Conservation (phyloP, 2,797 vertebrate genomes). For the Lophotriccus pileatus region DNA sequence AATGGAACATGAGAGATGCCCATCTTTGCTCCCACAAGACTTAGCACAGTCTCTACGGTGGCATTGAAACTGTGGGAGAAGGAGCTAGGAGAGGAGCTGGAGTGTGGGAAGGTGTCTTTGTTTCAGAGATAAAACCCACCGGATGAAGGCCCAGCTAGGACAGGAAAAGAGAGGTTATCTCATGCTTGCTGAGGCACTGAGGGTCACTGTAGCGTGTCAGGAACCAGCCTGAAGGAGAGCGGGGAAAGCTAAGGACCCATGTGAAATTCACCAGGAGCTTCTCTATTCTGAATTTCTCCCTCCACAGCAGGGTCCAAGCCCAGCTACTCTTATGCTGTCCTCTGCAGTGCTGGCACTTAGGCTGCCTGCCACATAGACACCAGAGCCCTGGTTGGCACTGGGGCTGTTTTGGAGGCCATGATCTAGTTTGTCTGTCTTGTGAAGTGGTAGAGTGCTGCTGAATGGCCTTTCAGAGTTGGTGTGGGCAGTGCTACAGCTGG, state of each 20-base stretch:
- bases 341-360: not conserved
- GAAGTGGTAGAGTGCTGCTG: not conserved
- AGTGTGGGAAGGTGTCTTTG: not conserved
- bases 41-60: not conserved
- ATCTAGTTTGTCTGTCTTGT: not conserved
- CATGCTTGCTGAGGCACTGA: not conserved
- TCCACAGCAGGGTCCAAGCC: not conserved
- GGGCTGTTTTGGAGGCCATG: not conserved
- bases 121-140: not conserved
- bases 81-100: not conserved
- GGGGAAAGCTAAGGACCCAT: not conserved
- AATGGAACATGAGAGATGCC: constrained; percentile 21
- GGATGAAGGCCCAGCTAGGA: not conserved
- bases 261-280: not conserved
- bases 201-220: not conserved
- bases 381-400: not conserved
- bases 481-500: not conserved
- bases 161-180: not conserved
- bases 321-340: not conserved
- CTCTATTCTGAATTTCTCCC: not conserved
- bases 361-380: accelerated
- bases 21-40: not conserved
- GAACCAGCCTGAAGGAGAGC: not conserved
- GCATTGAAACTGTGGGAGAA: not conserved
- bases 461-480: not conserved